phyloP scores from a whole-genome alignment of 2,113 vertebrate genomes.

The Myrmecophaga tridactyla region DNA sequence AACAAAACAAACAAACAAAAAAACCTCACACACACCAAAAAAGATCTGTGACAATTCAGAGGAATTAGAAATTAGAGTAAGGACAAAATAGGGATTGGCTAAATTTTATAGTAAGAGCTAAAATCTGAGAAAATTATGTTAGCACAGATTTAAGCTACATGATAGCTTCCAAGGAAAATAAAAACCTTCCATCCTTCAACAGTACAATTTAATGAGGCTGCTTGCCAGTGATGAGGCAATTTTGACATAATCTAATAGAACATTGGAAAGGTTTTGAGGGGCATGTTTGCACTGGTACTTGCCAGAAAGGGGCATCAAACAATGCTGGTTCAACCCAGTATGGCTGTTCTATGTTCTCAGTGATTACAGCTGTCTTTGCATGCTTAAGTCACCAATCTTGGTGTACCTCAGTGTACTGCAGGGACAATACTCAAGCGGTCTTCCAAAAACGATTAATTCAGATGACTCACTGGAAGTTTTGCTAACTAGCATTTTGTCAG shows the following conservation, averaged over 20 bases:
- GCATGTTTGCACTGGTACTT: neutral
- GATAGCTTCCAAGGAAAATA: constrained; percentile 42
- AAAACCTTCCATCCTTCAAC: constrained; percentile 21
- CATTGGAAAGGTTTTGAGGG: neutral
- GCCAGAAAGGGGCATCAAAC: neutral
- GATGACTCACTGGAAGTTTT: constrained; percentile 33
- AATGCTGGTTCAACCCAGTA: neutral
- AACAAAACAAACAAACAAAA: too few relatives aligned
- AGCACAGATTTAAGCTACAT: constrained; percentile 18
- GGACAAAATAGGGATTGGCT: neutral
- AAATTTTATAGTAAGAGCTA: neutral
- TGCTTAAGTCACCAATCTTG: neutral
- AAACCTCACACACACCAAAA: neutral
- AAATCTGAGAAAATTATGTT: constrained; percentile 40
- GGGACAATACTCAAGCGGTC: neutral
- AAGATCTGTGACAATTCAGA: neutral
- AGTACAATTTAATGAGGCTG: neutral
- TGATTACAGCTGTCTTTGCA: neutral
- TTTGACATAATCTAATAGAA: neutral
- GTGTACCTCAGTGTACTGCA: neutral
- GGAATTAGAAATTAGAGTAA: constrained; percentile 30
- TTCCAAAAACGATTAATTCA: neutral
- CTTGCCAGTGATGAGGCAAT: neutral
- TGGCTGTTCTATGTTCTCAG: neutral
- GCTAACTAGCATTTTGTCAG: constrained; percentile 10